These are phyloP conservation scores for Liparis tanakae DNA, from an alignment of 2,797 vertebrate genomes.

Conservation along the genomic window DNA sequence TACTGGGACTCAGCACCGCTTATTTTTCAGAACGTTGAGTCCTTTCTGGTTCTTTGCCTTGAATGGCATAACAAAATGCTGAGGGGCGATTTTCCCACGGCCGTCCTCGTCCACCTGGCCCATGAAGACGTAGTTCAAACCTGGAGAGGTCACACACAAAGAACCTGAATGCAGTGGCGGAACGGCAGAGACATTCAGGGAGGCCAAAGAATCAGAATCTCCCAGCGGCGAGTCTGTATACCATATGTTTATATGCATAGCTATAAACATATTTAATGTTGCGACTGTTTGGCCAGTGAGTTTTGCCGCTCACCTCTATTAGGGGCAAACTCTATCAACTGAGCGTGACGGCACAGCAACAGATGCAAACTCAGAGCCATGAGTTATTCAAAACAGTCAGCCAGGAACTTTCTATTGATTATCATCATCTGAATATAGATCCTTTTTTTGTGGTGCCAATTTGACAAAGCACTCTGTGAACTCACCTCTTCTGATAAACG, in stretches of 20 bases:
- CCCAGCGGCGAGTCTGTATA: conserved; percentile 40
- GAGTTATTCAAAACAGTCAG: conserved; percentile 64
- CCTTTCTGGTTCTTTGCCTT: conserved; percentile 95
- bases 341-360: conserved; percentile 40
- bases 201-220: conserved; percentile 71
- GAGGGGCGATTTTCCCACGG: conserved; percentile 90
- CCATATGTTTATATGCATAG: conserved; percentile 65
- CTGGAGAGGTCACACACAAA: conserved; percentile 86
- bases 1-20: conserved; percentile 85
- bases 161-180: conserved; percentile 86
- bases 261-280: conserved; percentile 64
- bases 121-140: conserved; percentile 98
- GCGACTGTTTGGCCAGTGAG: conserved; percentile 69
- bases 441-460: background rate
- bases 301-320: conserved; percentile 74
- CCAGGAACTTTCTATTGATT: conserved; percentile 19
- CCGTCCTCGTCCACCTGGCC: conserved; percentile 94
- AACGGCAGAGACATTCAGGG: conserved; percentile 86
- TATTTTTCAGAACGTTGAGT: conserved; percentile 89
- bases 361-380: conserved; percentile 78
- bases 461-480: conserved; percentile 7
- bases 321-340: conserved; percentile 23
- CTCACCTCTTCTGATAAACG: conserved; percentile 94
- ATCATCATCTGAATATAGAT: conserved; percentile 15
- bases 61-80: conserved; percentile 92